A percentile compares a stretch with the other conserved stretches of the same genome.
Conservation (phyloP, 2,797 vertebrate genomes). For the Crocodylus rhombifer region DNA sequence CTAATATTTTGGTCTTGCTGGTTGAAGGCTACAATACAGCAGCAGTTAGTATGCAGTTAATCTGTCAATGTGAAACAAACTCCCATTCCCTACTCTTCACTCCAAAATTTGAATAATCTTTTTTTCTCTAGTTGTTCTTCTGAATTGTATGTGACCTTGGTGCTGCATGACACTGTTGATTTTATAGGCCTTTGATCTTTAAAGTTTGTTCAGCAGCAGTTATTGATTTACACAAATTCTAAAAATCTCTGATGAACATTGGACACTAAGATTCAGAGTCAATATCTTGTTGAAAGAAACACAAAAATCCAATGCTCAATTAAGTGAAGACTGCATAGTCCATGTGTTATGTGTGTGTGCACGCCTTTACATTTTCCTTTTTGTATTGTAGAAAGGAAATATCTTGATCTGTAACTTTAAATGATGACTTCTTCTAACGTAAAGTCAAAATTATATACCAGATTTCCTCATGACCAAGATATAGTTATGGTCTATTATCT, state of each 20-base stretch:
- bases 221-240: constrained; percentile 74
- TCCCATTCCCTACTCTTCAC: constrained; percentile 48
- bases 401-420: constrained; percentile 21
- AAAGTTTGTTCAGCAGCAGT: constrained; percentile 58
- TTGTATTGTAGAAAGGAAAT: constrained; percentile 16
- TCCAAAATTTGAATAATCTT: constrained; percentile 63
- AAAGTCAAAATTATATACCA: constrained; percentile 20
- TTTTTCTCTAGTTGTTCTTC: constrained; percentile 28
- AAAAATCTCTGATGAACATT: constrained; percentile 67
- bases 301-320: constrained; percentile 57
- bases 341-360: constrained; percentile 70
- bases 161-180: constrained; percentile 75
- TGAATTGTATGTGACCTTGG: constrained; percentile 72
- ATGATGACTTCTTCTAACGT: constrained; percentile 49
- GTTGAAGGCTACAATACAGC: constrained; percentile 64
- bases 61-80: constrained; percentile 53
- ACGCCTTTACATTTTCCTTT: constrained; percentile 37
- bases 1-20: constrained; percentile 74
- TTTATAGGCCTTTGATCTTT: constrained; percentile 76
- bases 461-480: constrained; percentile 29
- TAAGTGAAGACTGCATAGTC: constrained; percentile 20
- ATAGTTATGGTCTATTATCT: constrained; percentile 39
- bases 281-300: constrained; percentile 45
- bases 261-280: constrained; percentile 74
- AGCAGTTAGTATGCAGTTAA: constrained; percentile 52